A percentile compares a stretch with the other conserved stretches of the same genome.
Conservation (phyloP, 2,888 invertebrate genomes). For the Heliconius cydno region DNA sequence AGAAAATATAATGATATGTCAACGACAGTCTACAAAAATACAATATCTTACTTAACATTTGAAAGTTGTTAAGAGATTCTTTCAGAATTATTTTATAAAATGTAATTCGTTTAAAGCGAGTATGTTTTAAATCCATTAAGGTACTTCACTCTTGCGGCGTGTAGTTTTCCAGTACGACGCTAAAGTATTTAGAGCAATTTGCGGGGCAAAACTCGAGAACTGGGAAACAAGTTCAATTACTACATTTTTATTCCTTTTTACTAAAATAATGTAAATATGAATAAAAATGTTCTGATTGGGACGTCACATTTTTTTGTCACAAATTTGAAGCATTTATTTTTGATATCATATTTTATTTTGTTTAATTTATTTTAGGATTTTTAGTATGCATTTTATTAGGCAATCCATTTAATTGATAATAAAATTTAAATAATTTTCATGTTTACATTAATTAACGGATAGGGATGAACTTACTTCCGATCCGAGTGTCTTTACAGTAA, state of each 20-base stretch:
- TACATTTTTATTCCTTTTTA: neutral
- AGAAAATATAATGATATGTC: neutral
- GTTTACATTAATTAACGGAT: too few species aligned
- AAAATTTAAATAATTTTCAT: too few species aligned
- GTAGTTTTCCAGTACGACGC: constrained; percentile 23
- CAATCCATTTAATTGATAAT: too few species aligned
- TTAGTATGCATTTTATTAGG: neutral
- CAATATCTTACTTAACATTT: neutral
- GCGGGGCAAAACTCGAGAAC: constrained; percentile 13
- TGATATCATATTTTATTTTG: neutral
- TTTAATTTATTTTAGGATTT: neutral
- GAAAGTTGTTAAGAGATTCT: neutral
- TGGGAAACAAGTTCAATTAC: constrained; percentile 20
- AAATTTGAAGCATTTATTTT: too few species aligned
- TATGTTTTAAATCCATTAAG: constrained; percentile 23
- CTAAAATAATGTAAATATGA: neutral
- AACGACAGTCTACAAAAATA: neutral
- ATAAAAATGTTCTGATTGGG: neutral
- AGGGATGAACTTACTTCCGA: too few species aligned
- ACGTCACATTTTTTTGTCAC: neutral
- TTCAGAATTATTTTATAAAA: constrained; percentile 16
- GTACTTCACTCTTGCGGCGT: constrained; percentile 19
- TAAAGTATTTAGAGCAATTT: constrained; percentile 29
- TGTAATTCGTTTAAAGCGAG: constrained; percentile 5
- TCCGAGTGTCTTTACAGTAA: too few species aligned